Base-by-base conservation (phyloP, 2,888 invertebrate species). In the Drosophila robusta region DNA sequence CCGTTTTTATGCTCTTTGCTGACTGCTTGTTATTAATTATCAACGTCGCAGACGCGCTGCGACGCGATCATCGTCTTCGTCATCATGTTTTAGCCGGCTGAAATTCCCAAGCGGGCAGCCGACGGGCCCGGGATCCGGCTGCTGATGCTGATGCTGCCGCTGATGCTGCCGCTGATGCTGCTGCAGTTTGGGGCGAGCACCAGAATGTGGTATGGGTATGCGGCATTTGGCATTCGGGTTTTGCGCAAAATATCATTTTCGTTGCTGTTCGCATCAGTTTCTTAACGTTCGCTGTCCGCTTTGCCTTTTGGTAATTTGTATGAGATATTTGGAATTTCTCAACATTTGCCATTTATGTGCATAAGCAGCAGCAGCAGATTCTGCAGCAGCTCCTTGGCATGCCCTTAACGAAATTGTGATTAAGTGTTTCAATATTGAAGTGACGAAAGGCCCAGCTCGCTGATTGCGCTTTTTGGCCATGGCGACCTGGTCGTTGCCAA, bases 341-440 rank as follows among this genome's bases (percentile, higher is more conserved):
- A 76, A 58, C 71, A 57, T 71, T 76, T 70, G 79, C 87, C 85
- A 85, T 87, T 79, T 85, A 86, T 87, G 84, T 86, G 68, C 63
- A 73, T 68, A 69, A 41, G 71, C 57, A 32, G 29, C 12, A 56
- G 29, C 11, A 4, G 24, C 61, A 32, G 16, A 8, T 44, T 3
- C 29, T 29, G 3, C 29, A 8, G 29, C 56, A 26, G 46, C 54
- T 60, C 32, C 54, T 50, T 57, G 66, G 66, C 70, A 64, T 82
- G 83, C 78, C 86, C 83, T 83, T 80, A 83, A 75, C 82, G 72
- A 85, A 87, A 83, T 86, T 83, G 85, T 86, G 86, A 87, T 87
- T 86, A 87, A 86, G 88, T 86, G 86, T 86, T 87, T 86, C 86
- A 87, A 83, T 87, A 83, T 83, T 77, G 70, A 86, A 80, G 86